Conservation (phyloP, 2,888 invertebrate species). For the Caenorhabditis wallacei region DNA sequence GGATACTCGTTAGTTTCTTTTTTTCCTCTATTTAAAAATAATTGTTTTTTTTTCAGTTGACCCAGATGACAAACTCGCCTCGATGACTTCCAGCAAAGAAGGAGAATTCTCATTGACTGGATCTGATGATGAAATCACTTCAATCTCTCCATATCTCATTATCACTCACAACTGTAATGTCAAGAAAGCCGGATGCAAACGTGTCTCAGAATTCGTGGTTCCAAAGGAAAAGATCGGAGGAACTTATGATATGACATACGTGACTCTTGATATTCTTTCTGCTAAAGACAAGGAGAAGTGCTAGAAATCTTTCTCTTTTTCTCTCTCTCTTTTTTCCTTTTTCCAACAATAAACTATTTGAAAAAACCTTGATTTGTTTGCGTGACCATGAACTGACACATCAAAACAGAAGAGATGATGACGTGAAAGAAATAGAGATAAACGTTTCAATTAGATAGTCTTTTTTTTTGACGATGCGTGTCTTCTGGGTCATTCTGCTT, state of each 20-base stretch:
- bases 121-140: conserved; percentile 61
- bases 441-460: not conserved
- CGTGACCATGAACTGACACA: conserved; percentile 28
- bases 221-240: conserved; percentile 60
- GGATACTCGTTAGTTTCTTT: conserved; percentile 60
- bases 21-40: not conserved
- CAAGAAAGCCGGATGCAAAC: conserved; percentile 64
- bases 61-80: conserved; percentile 61
- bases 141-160: conserved; percentile 60
- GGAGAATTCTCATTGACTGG: conserved; percentile 60
- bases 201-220: conserved; percentile 57
- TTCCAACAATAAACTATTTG: conserved; percentile 28
- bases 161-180: conserved; percentile 67
- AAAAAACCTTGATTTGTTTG: conserved; percentile 48
- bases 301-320: conserved; percentile 22
- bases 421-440: not conserved
- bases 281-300: conserved; percentile 66
- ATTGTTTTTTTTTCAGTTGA: conserved; percentile 49
- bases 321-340: not conserved
- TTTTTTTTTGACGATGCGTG: not conserved
- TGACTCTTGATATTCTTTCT: conserved; percentile 62
- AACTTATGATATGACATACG: conserved; percentile 66
- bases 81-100: conserved; percentile 55
- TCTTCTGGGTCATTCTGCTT: not conserved
- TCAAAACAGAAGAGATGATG: not conserved